A percentile compares a stretch with the other conserved stretches of the same genome.
Evolutionary conservation across 2,888 invertebrate genomes (phyloP).

Genomic region (Rugalucina vietnamica): DNA sequence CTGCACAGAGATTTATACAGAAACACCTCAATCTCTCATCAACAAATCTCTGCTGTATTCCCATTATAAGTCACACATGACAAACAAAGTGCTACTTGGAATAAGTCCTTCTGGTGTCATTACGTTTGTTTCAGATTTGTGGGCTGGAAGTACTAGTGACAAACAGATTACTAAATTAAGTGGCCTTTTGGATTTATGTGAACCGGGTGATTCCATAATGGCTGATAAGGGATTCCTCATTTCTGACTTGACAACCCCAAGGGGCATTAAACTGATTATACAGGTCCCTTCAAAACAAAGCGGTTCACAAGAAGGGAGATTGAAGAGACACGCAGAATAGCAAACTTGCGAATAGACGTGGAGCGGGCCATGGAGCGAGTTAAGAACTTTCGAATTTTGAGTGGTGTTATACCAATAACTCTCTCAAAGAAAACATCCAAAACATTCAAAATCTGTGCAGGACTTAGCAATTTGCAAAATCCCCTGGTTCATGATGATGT

Average conservation of each 20-base stretch:
- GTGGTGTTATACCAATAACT: slow-evolving; percentile 8
- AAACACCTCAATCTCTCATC: slow-evolving; percentile 43
- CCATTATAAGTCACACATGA: slow-evolving; percentile 53
- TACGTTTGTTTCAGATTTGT: slow-evolving; percentile 59
- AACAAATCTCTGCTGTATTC: slow-evolving; percentile 42
- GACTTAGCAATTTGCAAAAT: not conserved
- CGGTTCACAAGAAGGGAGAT: slow-evolving; percentile 14
- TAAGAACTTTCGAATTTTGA: slow-evolving; percentile 28
- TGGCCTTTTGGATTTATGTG: slow-evolving; percentile 49
- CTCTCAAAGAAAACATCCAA: slow-evolving; percentile 3
- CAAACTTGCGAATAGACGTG: slow-evolving; percentile 32
- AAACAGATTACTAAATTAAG: slow-evolving; percentile 41
- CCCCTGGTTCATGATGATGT: too few species aligned
- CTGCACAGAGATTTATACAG: slow-evolving; percentile 61
- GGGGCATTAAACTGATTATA: slow-evolving; percentile 37
- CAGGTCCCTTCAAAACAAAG: slow-evolving; percentile 39
- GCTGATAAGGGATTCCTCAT: slow-evolving; percentile 62
- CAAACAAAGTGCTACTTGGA: slow-evolving; percentile 50
- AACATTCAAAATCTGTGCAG: slow-evolving; percentile 5
- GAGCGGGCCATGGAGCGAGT: slow-evolving; percentile 29
- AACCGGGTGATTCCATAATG: slow-evolving; percentile 61
- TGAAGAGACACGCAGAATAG: slow-evolving; percentile 10
- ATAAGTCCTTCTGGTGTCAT: slow-evolving; percentile 51
- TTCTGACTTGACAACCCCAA: slow-evolving; percentile 32
- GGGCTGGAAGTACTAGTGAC: slow-evolving; percentile 53